These are phyloP conservation scores for Steromphala cineraria DNA, from an alignment of 2,888 invertebrate species.

Conservation along the genomic window DNA sequence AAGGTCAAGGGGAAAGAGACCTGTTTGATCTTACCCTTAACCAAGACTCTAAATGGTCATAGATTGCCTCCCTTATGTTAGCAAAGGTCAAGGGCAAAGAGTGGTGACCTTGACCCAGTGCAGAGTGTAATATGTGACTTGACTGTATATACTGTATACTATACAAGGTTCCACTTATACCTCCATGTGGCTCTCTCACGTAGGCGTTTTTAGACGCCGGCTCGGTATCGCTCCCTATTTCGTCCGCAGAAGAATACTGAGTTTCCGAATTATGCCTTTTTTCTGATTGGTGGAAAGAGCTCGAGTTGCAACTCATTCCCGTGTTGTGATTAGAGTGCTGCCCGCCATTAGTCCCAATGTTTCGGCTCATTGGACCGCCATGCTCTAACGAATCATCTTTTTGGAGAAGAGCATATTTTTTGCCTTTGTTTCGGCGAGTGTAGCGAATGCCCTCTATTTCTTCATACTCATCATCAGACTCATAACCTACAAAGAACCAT, in stretches of 20 bases:
- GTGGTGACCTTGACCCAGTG: no score
- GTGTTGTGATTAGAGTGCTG: background rate
- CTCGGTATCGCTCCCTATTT: constrained; percentile 64
- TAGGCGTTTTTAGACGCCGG: constrained; percentile 59
- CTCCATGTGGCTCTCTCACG: constrained; percentile 78
- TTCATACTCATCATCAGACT: constrained; percentile 70
- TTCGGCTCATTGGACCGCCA: constrained; percentile 32
- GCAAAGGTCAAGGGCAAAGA: no score
- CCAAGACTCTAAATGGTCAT: no score
- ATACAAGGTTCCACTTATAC: constrained; percentile 31
- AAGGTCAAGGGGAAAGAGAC: no score
- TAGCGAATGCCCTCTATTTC: constrained; percentile 58
- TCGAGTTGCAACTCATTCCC: constrained; percentile 3
- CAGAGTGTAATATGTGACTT: no score
- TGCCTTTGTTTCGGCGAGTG: constrained; percentile 65
- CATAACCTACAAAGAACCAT: constrained; percentile 69
- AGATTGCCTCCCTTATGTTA: no score
- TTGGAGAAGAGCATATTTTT: constrained; percentile 69
- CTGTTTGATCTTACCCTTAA: no score
- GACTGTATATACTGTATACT: background rate
- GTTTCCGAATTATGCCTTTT: constrained; percentile 55
- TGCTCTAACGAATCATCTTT: constrained; percentile 65
- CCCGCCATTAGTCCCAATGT: constrained; percentile 20
- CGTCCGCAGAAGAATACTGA: constrained; percentile 58
- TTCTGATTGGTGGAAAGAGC: constrained; percentile 19